Evolutionary conservation across 1,140 invertebrate genomes (phyloP).

Genomic region (Ruditapes philippinarum): DNA sequence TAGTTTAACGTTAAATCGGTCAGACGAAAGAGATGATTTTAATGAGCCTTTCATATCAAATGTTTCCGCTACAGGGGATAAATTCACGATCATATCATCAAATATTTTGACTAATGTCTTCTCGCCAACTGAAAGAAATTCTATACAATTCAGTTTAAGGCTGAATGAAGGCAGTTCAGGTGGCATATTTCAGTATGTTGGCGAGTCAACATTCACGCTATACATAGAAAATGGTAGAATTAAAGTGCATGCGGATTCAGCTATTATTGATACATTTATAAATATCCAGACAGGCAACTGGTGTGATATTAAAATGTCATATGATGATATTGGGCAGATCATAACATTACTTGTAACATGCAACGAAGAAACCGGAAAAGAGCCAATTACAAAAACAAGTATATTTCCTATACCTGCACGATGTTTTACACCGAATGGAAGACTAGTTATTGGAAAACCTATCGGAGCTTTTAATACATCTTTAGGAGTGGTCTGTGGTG

Average conservation of each 20-base stretch:
- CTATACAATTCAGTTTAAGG: conserved; percentile 26
- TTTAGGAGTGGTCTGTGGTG: background rate
- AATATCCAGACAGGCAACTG: background rate
- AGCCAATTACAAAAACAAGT: background rate
- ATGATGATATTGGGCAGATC: conserved; percentile 27
- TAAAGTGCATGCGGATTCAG: conserved; percentile 18
- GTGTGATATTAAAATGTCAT: conserved; percentile 35
- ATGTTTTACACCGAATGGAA: conserved; percentile 36
- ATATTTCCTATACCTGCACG: conserved; percentile 12
- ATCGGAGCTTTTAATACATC: conserved; percentile 19
- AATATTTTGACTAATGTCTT: conserved; percentile 41
- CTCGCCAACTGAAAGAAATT: background rate
- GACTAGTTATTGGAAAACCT: conserved; percentile 53
- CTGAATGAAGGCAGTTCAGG: background rate
- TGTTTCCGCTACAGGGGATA: conserved; percentile 34
- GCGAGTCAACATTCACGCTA: conserved; percentile 43
- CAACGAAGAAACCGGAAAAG: no score
- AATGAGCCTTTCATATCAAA: background rate
- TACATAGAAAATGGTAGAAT: conserved; percentile 19
- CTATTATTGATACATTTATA: conserved; percentile 43
- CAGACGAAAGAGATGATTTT: background rate
- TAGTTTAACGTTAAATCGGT: conserved; percentile 21
- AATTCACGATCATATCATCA: conserved; percentile 33
- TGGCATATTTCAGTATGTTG: conserved; percentile 59
- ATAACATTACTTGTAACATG: conserved; percentile 28